Conservation (phyloP, 2,888 invertebrate genomes). For the Eristalis tenax region DNA sequence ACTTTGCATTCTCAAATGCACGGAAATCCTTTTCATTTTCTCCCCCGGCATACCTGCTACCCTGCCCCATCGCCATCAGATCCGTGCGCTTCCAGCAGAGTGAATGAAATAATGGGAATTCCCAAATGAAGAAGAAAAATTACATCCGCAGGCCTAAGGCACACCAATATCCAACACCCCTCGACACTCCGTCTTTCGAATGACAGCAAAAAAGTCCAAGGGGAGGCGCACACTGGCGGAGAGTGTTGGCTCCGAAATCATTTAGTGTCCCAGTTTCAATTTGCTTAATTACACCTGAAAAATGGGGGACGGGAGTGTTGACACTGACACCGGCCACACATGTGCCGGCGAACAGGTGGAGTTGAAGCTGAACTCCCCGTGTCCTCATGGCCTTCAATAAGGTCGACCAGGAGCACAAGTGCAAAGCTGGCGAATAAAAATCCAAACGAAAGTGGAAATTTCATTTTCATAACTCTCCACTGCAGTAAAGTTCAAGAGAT, state of each 20-base stretch:
- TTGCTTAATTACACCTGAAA: slow-evolving; percentile 67
- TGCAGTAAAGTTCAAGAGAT: slow-evolving; percentile 68
- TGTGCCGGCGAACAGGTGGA: slow-evolving; percentile 50
- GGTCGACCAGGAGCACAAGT: not conserved
- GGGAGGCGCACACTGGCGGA: not conserved
- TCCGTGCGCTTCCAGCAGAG: slow-evolving; percentile 28
- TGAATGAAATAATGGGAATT: slow-evolving; percentile 46
- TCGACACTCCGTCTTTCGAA: not conserved
- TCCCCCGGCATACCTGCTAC: not conserved
- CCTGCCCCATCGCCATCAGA: not conserved
- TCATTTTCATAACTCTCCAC: slow-evolving; percentile 71
- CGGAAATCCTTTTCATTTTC: slow-evolving; percentile 59
- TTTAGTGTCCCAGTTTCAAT: slow-evolving; percentile 67
- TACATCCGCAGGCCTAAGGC: slow-evolving; percentile 65
- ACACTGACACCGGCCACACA: slow-evolving; percentile 53
- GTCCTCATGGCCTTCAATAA: slow-evolving; percentile 55
- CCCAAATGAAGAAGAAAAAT: slow-evolving; percentile 66
- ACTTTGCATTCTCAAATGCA: slow-evolving; percentile 65
- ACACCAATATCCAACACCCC: not conserved
- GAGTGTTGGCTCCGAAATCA: slow-evolving; percentile 53
- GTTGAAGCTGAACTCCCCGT: slow-evolving; percentile 21
- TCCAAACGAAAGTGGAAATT: slow-evolving; percentile 67
- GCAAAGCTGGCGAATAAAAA: slow-evolving; percentile 1
- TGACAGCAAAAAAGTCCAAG: not conserved
- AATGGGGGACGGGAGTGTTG: slow-evolving; percentile 48